Evolutionary conservation across 2,888 invertebrate species (phyloP).

Genomic region (Eubasilissa splendida): DNA sequence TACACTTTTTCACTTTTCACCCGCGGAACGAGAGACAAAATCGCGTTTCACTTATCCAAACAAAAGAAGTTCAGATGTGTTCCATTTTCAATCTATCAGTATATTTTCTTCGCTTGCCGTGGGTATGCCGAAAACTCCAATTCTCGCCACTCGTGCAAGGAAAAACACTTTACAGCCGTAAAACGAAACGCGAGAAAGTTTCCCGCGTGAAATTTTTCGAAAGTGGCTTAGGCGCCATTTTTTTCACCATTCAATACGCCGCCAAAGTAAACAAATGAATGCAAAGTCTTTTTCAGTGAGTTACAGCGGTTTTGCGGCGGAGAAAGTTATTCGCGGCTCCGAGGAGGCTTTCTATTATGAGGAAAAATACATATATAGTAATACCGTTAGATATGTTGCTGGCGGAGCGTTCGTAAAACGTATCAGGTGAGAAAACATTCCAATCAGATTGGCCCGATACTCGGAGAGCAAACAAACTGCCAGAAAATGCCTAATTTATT

Average conservation of each 20-base stretch:
- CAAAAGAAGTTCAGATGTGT: slow-evolving; percentile 27
- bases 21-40: too few species aligned
- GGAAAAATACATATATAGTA: too few species aligned
- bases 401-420: too few species aligned
- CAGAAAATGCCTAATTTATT: too few species aligned
- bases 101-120: slow-evolving; percentile 10
- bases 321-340: not conserved
- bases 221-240: slow-evolving; percentile 36
- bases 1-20: too few species aligned
- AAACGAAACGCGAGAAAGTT: slow-evolving; percentile 9
- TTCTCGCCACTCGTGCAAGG: slow-evolving; percentile 41
- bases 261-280: slow-evolving; percentile 50
- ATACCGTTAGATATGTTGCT: too few species aligned
- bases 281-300: slow-evolving; percentile 42
- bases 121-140: slow-evolving; percentile 9
- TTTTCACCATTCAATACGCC: slow-evolving; percentile 43
- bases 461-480: too few species aligned
- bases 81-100: slow-evolving; percentile 29
- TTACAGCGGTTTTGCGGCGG: slow-evolving; percentile 15
- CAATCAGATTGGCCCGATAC: too few species aligned
- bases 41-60: slow-evolving; percentile 25
- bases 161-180: slow-evolving; percentile 33
- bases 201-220: slow-evolving; percentile 10
- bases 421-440: too few species aligned
- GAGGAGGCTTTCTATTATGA: too few species aligned